phyloP scores from a whole-genome alignment of 2,888 invertebrate species.

The Drosophila differens region DNA sequence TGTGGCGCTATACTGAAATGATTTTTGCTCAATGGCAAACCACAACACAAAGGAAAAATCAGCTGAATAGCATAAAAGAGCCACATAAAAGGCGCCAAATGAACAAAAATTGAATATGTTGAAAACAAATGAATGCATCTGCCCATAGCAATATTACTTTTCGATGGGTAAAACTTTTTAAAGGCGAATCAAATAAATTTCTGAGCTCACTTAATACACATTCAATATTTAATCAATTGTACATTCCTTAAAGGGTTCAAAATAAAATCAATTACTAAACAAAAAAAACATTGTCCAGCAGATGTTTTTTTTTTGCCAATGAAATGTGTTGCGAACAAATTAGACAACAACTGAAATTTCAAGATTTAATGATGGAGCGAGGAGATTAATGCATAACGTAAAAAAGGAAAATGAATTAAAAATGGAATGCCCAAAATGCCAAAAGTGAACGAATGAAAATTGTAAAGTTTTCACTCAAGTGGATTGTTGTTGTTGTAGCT shows the following conservation, averaged over 20 bases:
- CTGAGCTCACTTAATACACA: not conserved
- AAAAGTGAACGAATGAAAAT: constrained; percentile 27
- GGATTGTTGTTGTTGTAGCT: constrained; percentile 20
- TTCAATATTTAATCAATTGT: not conserved
- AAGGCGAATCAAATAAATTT: not conserved
- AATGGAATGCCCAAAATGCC: constrained; percentile 6
- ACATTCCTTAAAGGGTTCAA: not conserved
- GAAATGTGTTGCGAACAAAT: constrained; percentile 18
- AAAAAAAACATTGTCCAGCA: constrained; percentile 4
- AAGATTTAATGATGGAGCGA: constrained; percentile 13
- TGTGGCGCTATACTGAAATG: constrained; percentile 26
- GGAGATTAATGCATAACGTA: constrained; percentile 36
- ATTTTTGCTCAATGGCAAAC: constrained; percentile 1
- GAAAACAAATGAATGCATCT: constrained; percentile 16
- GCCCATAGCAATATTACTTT: not conserved
- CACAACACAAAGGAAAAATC: constrained; percentile 19
- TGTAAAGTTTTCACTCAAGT: constrained; percentile 27
- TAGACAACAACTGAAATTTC: constrained; percentile 8
- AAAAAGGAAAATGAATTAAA: not conserved
- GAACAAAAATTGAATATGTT: constrained; percentile 10
- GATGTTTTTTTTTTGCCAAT: not conserved
- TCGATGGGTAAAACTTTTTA: not conserved
- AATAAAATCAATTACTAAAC: not conserved
- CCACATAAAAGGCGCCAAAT: not conserved
- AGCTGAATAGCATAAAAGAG: constrained; percentile 11